Percentiles rank a stretch among this genome's conserved stretches.
Evolutionary conservation across 2,113 vertebrate species (phyloP).

Genomic region (Microtus ochrogaster): DNA sequence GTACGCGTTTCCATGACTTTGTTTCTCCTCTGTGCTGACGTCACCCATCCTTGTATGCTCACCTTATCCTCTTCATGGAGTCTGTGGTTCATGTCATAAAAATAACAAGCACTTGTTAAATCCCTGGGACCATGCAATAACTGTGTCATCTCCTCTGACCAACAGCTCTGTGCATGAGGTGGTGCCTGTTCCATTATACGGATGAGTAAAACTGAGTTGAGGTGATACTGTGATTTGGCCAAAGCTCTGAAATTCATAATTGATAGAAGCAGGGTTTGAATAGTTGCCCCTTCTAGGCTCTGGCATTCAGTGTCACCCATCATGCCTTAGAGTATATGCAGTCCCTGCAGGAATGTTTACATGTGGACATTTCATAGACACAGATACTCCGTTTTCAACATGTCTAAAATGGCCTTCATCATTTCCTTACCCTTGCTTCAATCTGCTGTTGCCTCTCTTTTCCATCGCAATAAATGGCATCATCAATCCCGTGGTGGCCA

Average conservation of each 20-base stretch:
- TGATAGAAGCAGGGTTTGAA: not conserved
- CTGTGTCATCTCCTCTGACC: not conserved
- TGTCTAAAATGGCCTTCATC: not conserved
- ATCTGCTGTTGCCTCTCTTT: not conserved
- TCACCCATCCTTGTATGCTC: not conserved
- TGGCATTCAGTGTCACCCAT: not conserved
- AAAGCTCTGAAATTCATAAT: not conserved
- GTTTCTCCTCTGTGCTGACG: not conserved
- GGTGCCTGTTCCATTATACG: not conserved
- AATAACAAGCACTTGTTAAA: constrained; percentile 21
- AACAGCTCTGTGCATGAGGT: not conserved
- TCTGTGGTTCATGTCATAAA: constrained; percentile 14
- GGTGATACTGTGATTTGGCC: not conserved
- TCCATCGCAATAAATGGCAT: not conserved
- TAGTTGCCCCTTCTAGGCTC: not conserved
- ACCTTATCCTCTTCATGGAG: not conserved
- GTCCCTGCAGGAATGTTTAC: not conserved
- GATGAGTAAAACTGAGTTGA: constrained; percentile 12
- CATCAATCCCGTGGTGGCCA: not conserved
- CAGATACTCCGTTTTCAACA: not conserved
- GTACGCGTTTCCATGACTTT: not conserved
- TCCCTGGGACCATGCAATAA: not conserved
- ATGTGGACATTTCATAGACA: not conserved
- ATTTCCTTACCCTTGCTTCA: not conserved
- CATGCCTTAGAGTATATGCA: not conserved